A percentile compares a stretch with the other conserved stretches of the same genome.
These are phyloP conservation scores for Ceratosolen solmsi DNA, from an alignment of 1,140 invertebrate species.

Conservation along the genomic window DNA sequence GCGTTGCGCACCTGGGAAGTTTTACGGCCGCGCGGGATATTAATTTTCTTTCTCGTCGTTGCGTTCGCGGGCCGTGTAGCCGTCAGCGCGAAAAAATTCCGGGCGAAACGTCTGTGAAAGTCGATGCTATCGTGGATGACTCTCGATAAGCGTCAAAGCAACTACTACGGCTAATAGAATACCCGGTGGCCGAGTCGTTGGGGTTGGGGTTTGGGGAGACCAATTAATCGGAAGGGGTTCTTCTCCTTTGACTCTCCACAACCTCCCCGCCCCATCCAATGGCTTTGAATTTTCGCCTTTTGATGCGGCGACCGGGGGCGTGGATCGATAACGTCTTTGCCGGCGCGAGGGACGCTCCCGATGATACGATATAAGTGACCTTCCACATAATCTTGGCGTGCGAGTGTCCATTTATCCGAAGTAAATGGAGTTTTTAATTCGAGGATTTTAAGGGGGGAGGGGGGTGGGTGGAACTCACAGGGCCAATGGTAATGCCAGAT, in stretches of 20 bases:
- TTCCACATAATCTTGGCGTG: not conserved
- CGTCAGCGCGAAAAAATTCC: not conserved
- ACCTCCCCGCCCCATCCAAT: too few species aligned
- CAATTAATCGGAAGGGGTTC: not conserved
- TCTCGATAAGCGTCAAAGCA: not conserved
- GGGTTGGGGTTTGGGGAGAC: not conserved
- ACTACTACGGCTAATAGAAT: not conserved
- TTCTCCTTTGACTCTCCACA: too few species aligned
- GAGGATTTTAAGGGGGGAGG: too few species aligned
- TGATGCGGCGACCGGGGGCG: not conserved
- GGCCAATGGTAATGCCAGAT: not conserved
- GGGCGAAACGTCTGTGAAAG: not conserved
- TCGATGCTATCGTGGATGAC: not conserved
- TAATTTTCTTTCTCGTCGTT: slow-evolving; percentile 66
- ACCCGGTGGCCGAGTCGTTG: not conserved
- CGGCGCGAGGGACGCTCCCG: not conserved
- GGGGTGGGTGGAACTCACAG: too few species aligned
- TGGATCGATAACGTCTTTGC: not conserved
- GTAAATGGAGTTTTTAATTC: not conserved
- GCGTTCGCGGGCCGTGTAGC: slow-evolving; percentile 12
- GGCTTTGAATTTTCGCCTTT: not conserved
- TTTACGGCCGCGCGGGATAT: slow-evolving; percentile 67
- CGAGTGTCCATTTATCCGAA: not conserved
- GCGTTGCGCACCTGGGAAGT: slow-evolving; percentile 57
- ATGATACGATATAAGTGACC: not conserved